Evolutionary conservation across 92 coral and sea anemone species (phyloP), one percentile per base, ranked within the genome.

Genomic region (Diadumene lineata): DNA sequence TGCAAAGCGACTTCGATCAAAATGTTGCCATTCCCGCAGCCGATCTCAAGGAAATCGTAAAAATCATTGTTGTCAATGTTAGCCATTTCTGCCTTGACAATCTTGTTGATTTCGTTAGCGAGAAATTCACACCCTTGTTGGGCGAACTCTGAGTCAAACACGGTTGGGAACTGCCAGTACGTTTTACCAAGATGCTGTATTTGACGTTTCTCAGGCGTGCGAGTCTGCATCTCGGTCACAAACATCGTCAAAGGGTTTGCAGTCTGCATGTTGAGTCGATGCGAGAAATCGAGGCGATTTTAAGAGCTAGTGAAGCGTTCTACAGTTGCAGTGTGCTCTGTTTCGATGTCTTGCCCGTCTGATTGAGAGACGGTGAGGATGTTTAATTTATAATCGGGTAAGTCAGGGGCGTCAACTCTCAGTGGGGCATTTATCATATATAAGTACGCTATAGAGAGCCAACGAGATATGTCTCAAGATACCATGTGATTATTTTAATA

Each of bases 1-100:
- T 57, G 66, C 17, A 74, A 53, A 23, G 90, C 90, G 8, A 80
- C 66, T 75, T 75, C 43, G 21, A 85, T 51, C 18, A 85, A 78
- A 24, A 69, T 75, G 27, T 72, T 76, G 18, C 90, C 90, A 1
- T 66, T 78, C 25, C 90, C 90, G 53, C 86, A 78, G 21, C 90
- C 90, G 30, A 85, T 66, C 56, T 85, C 84, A 21, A 85, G 60
- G 24, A 85, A 72, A 19, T 75, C 81, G 57, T 74, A 76, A 9
- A 21, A 64, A 34, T 65, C 73, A 16, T 61, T 50, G 26, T 22
- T 72, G 31, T 73, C 66, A 48, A 62, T 77, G 62, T 66, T 63
- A 0, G 64, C 29, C 26, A 80, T 11, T 27, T 77, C 87, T 7
- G 62, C 60, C 38, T 70, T 75, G 23, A 86, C 57, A 23, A 76